phyloP scores from a whole-genome alignment of 2,888 invertebrate species.

The Malthinus seriepunctatus region DNA sequence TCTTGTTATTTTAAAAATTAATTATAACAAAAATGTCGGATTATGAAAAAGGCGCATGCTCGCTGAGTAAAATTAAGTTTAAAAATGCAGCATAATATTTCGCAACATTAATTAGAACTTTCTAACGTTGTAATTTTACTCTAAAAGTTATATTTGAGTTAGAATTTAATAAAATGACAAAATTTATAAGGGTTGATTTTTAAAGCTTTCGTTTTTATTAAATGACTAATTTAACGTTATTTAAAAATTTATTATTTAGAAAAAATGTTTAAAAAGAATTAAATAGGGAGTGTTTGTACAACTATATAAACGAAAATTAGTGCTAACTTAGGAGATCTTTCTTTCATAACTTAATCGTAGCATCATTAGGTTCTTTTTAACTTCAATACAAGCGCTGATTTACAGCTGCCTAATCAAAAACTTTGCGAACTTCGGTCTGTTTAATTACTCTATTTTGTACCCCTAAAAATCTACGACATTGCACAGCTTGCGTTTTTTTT shows the following conservation, averaged over 20 bases:
- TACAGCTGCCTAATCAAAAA: constrained; percentile 44
- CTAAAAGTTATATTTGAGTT: background rate
- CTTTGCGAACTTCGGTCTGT: constrained; percentile 38
- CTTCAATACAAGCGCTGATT: constrained; percentile 44
- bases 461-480: constrained; percentile 20
- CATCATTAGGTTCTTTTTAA: constrained; percentile 44
- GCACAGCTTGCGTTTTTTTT: constrained; percentile 21
- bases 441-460: constrained; percentile 24
- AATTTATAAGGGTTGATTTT: background rate
- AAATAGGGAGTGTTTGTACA: constrained; percentile 10
- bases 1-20: too few species aligned
- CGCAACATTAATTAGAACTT: too few species aligned
- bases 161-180: constrained; percentile 14
- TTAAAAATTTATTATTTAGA: background rate
- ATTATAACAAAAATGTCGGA: too few species aligned
- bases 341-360: constrained; percentile 42
- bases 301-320: constrained; percentile 16
- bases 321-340: constrained; percentile 12
- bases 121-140: too few species aligned
- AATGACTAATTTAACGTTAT: background rate
- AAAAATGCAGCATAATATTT: too few species aligned
- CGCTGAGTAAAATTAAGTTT: too few species aligned
- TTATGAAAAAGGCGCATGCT: too few species aligned
- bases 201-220: background rate
- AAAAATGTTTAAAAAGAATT: background rate